A percentile compares a stretch with the other conserved stretches of the same genome.
Evolutionary conservation across 2,113 vertebrate genomes (phyloP).

Genomic region (Leptocoma aspasia): DNA sequence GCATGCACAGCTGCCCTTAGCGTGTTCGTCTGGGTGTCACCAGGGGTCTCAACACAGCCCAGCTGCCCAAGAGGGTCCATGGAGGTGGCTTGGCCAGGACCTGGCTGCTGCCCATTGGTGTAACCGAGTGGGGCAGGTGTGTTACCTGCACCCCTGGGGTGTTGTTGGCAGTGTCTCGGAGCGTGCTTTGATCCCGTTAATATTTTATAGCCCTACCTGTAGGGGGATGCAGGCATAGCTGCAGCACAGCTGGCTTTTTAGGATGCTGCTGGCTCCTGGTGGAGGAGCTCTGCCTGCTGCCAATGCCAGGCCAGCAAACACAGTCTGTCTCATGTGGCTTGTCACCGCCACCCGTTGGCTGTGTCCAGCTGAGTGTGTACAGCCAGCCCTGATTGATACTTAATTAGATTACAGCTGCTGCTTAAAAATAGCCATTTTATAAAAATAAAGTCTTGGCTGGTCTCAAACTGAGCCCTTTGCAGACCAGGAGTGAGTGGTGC

Average conservation of each 20-base stretch:
- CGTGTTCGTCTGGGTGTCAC: fast-evolving
- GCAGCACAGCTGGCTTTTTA: slow-evolving; percentile 20
- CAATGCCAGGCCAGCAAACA: background rate
- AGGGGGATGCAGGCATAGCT: background rate
- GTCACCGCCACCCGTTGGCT: background rate
- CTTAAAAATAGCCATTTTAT: slow-evolving; percentile 35
- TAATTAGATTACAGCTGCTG: slow-evolving; percentile 43
- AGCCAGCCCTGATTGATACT: slow-evolving; percentile 18
- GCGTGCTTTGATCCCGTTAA: fast-evolving
- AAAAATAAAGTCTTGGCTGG: background rate
- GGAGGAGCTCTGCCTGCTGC: slow-evolving; percentile 1
- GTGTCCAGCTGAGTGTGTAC: background rate
- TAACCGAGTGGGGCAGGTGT: fast-evolving
- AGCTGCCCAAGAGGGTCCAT: background rate
- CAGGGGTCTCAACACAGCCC: fast-evolving
- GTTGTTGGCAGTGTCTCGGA: fast-evolving
- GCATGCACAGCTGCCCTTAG: fast-evolving
- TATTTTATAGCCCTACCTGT: background rate
- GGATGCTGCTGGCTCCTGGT: background rate
- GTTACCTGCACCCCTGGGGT: fast-evolving
- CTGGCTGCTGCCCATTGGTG: fast-evolving
- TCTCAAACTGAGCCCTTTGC: background rate
- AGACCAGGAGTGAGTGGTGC: background rate
- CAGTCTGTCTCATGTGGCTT: background rate
- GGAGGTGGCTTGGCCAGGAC: background rate